phyloP scores from a whole-genome alignment of 2,888 invertebrate genomes.

The Serrognathus titanus region DNA sequence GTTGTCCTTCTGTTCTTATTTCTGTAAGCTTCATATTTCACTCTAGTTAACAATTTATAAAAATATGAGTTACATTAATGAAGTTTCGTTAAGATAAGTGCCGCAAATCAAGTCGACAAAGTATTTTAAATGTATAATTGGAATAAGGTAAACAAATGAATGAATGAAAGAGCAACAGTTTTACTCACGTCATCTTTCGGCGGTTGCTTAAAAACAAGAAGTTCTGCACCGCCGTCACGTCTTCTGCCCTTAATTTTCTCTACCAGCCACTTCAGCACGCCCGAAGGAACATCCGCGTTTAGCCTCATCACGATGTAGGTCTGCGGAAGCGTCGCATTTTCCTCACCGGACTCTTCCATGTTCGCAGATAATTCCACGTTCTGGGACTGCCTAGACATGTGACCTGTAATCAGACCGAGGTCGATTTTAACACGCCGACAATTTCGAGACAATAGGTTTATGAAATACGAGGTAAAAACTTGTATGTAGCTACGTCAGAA shows the following conservation, averaged over 20 bases:
- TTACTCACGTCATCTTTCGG: conserved; percentile 25
- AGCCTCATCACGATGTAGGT: conserved; percentile 53
- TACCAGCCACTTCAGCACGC: conserved; percentile 53
- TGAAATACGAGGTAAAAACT: too few species aligned
- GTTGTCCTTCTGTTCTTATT: too few species aligned
- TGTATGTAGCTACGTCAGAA: too few species aligned
- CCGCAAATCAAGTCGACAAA: too few species aligned
- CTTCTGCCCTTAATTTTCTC: conserved; percentile 53
- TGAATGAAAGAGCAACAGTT: not conserved
- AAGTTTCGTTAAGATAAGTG: too few species aligned
- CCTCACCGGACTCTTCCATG: conserved; percentile 31
- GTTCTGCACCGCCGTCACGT: conserved; percentile 55
- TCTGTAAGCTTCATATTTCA: too few species aligned
- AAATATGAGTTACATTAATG: too few species aligned
- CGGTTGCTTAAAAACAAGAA: conserved; percentile 54
- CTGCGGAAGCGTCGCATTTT: conserved; percentile 43
- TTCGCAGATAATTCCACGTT: conserved; percentile 15
- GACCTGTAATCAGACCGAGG: conserved; percentile 25
- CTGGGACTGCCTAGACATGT: conserved; percentile 33
- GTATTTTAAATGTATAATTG: too few species aligned
- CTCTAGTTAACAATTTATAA: too few species aligned
- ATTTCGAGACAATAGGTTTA: too few species aligned
- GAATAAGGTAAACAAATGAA: too few species aligned
- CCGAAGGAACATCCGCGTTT: conserved; percentile 47
- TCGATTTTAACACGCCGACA: not conserved